Percentiles rank a stretch among this genome's conserved stretches.
Conservation (phyloP, 2,888 invertebrate genomes). For the Lamproptera curius region DNA sequence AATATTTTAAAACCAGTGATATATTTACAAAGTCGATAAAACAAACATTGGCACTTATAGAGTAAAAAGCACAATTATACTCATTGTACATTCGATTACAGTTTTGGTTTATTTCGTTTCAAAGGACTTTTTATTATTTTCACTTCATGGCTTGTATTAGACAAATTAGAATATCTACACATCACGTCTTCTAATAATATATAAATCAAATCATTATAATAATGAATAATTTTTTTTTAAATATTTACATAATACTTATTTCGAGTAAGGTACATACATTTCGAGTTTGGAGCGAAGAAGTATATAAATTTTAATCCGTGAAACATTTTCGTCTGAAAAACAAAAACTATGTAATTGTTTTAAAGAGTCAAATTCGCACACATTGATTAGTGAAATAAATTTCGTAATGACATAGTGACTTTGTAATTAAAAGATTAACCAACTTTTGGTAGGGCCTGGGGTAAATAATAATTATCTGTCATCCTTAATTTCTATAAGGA, state of each 20-base stretch:
- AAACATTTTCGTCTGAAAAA: too few species aligned
- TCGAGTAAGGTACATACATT: slow-evolving; percentile 58
- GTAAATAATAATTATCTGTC: too few species aligned
- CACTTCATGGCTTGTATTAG: slow-evolving; percentile 13
- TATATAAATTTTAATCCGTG: too few species aligned
- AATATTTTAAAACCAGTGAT: slow-evolving; percentile 19
- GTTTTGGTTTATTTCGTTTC: slow-evolving; percentile 58
- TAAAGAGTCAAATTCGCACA: too few species aligned
- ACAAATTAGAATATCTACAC: slow-evolving; percentile 68
- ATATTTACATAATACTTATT: slow-evolving; percentile 65
- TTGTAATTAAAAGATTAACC: too few species aligned
- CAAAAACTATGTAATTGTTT: too few species aligned
- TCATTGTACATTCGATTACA: slow-evolving; percentile 70
- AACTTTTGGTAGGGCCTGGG: too few species aligned
- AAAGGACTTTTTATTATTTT: slow-evolving; percentile 18
- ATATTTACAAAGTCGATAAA: slow-evolving; percentile 40
- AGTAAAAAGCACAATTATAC: slow-evolving; percentile 37
- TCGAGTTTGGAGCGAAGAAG: slow-evolving; percentile 23
- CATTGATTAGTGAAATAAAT: too few species aligned
- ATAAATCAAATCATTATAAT: too few species aligned
- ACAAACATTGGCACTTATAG: slow-evolving; percentile 64
- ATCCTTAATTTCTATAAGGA: too few species aligned
- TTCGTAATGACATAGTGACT: too few species aligned
- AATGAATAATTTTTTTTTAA: slow-evolving; percentile 46
- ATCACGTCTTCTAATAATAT: slow-evolving; percentile 60